Evolutionary conservation across 2,888 invertebrate species (phyloP).

Genomic region (Dasysyrphus tricinctus): DNA sequence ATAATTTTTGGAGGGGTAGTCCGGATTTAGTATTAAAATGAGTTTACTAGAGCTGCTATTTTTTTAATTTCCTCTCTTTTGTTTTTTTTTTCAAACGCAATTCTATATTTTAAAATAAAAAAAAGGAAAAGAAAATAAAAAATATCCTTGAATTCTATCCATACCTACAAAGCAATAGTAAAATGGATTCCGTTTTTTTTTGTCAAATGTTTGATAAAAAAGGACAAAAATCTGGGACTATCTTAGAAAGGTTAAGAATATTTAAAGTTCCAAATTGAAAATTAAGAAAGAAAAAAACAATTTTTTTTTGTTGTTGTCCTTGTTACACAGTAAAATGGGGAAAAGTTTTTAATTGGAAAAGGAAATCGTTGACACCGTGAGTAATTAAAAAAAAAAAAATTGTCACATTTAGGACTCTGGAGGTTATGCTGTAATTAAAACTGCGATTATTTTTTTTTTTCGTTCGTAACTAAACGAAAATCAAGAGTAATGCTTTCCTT

Average conservation of each 20-base stretch:
- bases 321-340: conserved; percentile 34
- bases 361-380: conserved; percentile 63
- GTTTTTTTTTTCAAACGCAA: conserved; percentile 13
- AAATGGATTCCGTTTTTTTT: conserved; percentile 33
- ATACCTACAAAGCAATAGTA: not conserved
- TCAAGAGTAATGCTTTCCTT: conserved; percentile 11
- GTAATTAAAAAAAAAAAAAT: conserved; percentile 65
- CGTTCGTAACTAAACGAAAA: not conserved
- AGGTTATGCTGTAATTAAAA: conserved; percentile 21
- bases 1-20: conserved; percentile 53
- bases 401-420: conserved; percentile 44
- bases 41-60: conserved; percentile 68
- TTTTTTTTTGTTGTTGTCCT: conserved; percentile 25
- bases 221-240: not conserved
- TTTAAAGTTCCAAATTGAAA: conserved; percentile 65
- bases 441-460: conserved; percentile 13
- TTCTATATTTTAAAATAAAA: conserved; percentile 34
- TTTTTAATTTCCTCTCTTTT: conserved; percentile 57
- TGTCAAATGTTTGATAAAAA: not conserved
- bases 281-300: conserved; percentile 26
- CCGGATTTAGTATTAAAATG: conserved; percentile 67
- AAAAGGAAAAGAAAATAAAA: conserved; percentile 1
- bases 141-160: not conserved
- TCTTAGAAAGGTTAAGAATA: conserved; percentile 43
- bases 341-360: conserved; percentile 68